Conservation (phyloP, 2,797 vertebrate species). For the Phataginus tricuspis region DNA sequence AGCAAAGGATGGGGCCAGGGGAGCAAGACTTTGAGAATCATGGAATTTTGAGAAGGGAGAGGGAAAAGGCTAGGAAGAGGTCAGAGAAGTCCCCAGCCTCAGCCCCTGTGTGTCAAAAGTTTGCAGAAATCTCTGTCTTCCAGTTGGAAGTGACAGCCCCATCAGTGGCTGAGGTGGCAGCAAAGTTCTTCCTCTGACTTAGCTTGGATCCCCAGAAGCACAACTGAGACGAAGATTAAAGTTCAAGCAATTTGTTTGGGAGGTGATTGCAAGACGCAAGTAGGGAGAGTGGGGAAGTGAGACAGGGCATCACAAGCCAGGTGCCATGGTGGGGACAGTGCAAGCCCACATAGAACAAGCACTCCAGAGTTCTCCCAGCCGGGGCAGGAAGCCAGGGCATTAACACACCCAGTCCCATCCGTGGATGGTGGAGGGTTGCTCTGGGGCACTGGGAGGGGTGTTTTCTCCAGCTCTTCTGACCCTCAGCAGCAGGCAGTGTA, state of each 20-base stretch:
- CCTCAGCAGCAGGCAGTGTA: not conserved
- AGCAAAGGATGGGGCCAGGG: not conserved
- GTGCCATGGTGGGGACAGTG: not conserved
- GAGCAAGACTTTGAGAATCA: not conserved
- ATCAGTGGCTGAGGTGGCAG: not conserved
- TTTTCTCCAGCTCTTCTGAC: not conserved
- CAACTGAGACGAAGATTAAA: not conserved
- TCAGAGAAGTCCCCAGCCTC: not conserved
- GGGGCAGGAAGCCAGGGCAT: not conserved
- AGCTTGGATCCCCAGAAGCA: slow-evolving; percentile 12
- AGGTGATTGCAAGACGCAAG: not conserved
- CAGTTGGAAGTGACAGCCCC: not conserved
- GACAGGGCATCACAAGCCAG: not conserved
- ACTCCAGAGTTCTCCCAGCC: not conserved
- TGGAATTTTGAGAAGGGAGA: not conserved
- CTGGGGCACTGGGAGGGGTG: not conserved
- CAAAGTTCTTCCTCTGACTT: not conserved
- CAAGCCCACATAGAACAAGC: not conserved
- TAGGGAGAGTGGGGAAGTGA: not conserved
- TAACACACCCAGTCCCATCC: not conserved
- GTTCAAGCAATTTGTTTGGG: not conserved
- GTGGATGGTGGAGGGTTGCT: not conserved
- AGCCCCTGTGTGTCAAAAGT: not conserved
- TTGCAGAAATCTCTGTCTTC: slow-evolving; percentile 22
- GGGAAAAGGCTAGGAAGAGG: not conserved